These are phyloP conservation scores for Margarornis squamiger DNA, from an alignment of 2,797 vertebrate genomes.

Conservation along the genomic window DNA sequence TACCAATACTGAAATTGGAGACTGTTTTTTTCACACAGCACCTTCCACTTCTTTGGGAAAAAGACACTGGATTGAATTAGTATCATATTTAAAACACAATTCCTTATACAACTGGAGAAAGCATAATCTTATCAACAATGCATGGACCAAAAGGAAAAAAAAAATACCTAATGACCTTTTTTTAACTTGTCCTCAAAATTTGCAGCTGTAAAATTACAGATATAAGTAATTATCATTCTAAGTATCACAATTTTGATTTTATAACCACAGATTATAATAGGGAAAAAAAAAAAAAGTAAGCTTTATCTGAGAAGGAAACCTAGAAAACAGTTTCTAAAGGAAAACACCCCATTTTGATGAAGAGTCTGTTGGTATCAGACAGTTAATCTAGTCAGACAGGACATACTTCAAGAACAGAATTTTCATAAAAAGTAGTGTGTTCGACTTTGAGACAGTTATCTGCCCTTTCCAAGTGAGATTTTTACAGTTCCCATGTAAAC, in stretches of 20 bases:
- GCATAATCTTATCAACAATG: background rate
- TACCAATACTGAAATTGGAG: background rate
- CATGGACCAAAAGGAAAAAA: background rate
- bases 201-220: slow-evolving; percentile 73
- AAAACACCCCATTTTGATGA: background rate
- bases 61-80: background rate
- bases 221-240: slow-evolving; percentile 37
- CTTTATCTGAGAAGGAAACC: background rate
- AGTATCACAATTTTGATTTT: slow-evolving; percentile 6
- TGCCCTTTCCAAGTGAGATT: background rate
- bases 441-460: background rate
- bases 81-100: background rate
- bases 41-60: background rate
- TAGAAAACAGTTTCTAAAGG: background rate
- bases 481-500: background rate
- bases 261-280: background rate
- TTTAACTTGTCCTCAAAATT: slow-evolving; percentile 43
- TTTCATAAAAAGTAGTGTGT: background rate
- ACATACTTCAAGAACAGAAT: background rate
- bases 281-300: background rate
- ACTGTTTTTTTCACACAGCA: background rate
- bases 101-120: background rate
- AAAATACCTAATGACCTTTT: slow-evolving; percentile 1
- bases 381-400: background rate
- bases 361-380: background rate